Base-by-base conservation (phyloP, 35 echinoderm and acorn worm species). In the Holothuria glaberrima region DNA sequence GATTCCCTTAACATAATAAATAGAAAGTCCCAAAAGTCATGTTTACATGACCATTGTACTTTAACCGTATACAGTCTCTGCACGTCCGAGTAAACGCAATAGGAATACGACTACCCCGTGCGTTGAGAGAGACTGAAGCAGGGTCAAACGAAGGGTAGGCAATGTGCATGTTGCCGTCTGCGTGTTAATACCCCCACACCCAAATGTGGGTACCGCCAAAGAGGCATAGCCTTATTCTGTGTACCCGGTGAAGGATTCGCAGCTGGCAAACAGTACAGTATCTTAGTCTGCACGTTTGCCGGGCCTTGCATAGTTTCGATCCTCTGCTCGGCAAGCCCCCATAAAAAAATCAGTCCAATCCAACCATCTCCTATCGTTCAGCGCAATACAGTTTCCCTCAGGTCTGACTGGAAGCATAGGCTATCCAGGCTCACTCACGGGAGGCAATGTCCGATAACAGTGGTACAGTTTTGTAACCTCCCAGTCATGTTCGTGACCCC, bases 321-420 rank as follows among this genome's bases (percentile, higher is more conserved):
- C 68, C 27, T 72, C 27, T 72, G 68, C n/a, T 72, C 68, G 68
- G 26, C 68, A 72, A 72, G 68, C 30, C n/a, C 30, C 24, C 25
- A 31, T 69, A 19, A 32, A 31, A 72, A 21, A 65, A 65, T 65
- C 62, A 65, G 62, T 65, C 4, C 62, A 65, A 65, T 65, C 62
- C 62, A 65, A 65, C 62, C 62, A 65, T 65, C 62, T 65, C 62
- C 62, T 65, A 65, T 65, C 62, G 62, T 65, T 65, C 62, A 65
- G 62, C 62, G 62, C 62, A 65, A 65, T 65, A 65, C 62, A 65
- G 62, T 65, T 65, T 65, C 62, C 28, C 62, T 65, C 62, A 65
- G 62, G 18, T 65, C 62, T 16, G 12, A 65, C 62, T 24, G 36
- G 62, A 65, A 18, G 13, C 62, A 21, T 64, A 64, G 60, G 26